Evolutionary conservation across 2,888 invertebrate genomes (phyloP), one percentile per base, ranked within the genome.

Genomic region (Ctenicera cuprea): DNA sequence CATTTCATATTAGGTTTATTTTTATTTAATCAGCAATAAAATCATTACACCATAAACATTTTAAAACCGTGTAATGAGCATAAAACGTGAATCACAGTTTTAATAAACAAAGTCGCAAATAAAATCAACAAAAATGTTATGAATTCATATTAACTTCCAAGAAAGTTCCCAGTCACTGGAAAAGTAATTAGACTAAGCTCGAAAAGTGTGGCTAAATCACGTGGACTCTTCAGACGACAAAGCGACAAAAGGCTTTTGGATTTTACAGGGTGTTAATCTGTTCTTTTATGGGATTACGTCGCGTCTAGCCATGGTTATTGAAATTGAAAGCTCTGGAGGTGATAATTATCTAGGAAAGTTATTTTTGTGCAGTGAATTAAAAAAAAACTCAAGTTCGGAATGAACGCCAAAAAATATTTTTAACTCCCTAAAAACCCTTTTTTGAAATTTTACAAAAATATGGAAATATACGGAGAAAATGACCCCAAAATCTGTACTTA

Each of bases 211-310:
- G 14, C 41, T 7, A 7, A n/a, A 41, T 50, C 50, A 50, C 50
- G 50, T 22, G 12, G 4, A 22, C 50, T 50, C 50, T 9, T 12
- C 12, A 50, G 12, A 50, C 12, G 1, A 50, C 22, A 11, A 50
- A 12, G n/a, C n/a, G 12, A 50, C 50, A 50, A 22, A 50, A 22
- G 22, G 11, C 41, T 14, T 41, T 41, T 33, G 16, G 8, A 14
- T 45, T 18, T 16, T 45, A 45, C 20, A 20, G 12, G 20, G 22
- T 20, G 50, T 50, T 50, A 50, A 50, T 50, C 50, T 50, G 12
- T 22, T 12, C n/a, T 50, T 12, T 50, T 50, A 22, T 11, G 5
- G n/a, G 22, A 50, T 50, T 50, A 50, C 50, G 50, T 22, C 50
- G 8, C 18, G 50, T 20, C 22, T 22, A 22, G 22, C 1, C 11